Base-by-base conservation (phyloP, 2,113 vertebrate genomes). In the Siphamia tubifer region DNA sequence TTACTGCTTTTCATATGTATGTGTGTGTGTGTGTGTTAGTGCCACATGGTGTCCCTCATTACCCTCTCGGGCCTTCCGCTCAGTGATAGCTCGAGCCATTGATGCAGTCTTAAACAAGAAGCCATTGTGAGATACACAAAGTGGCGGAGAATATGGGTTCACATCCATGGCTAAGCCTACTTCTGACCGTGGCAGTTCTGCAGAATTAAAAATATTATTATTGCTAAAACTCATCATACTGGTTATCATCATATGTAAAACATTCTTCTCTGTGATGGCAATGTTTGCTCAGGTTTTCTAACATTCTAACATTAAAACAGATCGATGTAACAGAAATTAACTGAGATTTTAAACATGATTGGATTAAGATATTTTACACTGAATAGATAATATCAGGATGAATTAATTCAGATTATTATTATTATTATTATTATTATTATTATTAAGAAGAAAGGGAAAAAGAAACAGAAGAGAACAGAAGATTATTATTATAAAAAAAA, bases 31-130 rank as follows among this genome's bases (percentile, higher is more conserved):
- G 10, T 9, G 12, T 38, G 16, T 32, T 15, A 24, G 5, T 44
- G 24, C 25, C 35, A 48, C 3, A 24, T 6, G 25, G 2, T 4
- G 6, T 44, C 7, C 9, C 5, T 16, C 4, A 69, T 10, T 62
- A 98, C 97, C 97, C 86, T 99, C 96, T 74, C 44, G 93, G 42
- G 81, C 72, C 34, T 96, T 98, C 35, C 93, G 91, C 48, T 98
- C 96, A 4, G 89, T 79, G 20, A 94, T 53, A 16, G 81, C 92
- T 28, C 94, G 94, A 62, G 86, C 88, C 82, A 96, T 94, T 11
- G 97, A 98, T 3, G 92, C 93, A 0, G 95, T 95, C 89, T 99
- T 99, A 87, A 92, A 96, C 38, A 99, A 92, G 86, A 95, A 98
- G 45, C 97, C 96, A 2, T 93, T 95, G 87, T 95, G 91, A 9